A percentile compares a stretch with the other conserved stretches of the same genome.
Evolutionary conservation across 2,113 vertebrate genomes (phyloP).

Genomic region (Propithecus coquereli): DNA sequence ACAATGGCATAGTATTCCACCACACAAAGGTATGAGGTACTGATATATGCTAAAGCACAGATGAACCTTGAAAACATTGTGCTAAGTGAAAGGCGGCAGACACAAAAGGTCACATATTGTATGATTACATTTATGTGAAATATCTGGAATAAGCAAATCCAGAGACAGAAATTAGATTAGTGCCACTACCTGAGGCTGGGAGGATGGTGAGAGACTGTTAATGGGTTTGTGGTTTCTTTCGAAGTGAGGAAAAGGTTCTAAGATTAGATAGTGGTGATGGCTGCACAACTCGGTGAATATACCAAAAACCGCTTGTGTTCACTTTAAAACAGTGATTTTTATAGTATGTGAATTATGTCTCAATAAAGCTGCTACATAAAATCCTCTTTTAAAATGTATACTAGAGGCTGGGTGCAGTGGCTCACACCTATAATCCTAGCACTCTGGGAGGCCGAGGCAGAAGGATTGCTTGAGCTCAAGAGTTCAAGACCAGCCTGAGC

Average conservation of each 20-base stretch:
- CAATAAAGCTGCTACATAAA: background rate
- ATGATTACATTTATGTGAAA: background rate
- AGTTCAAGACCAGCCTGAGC: too few relatives aligned
- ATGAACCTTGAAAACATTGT: background rate
- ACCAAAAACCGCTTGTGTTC: background rate
- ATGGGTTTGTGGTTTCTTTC: background rate
- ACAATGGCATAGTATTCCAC: background rate
- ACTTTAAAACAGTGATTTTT: background rate
- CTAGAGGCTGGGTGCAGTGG: too few relatives aligned
- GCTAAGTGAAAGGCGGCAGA: background rate
- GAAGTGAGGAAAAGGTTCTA: background rate
- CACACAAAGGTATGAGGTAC: background rate
- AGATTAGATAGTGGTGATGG: background rate
- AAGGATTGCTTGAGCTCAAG: too few relatives aligned
- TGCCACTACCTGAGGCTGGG: background rate
- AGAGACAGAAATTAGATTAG: background rate
- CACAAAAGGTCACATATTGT: background rate
- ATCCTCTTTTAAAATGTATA: background rate
- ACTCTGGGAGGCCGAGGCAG: too few relatives aligned
- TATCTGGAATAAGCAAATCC: background rate
- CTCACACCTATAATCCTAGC: too few relatives aligned
- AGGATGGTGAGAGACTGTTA: background rate
- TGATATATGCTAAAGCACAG: background rate
- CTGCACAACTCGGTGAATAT: background rate
- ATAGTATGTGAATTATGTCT: background rate